Percentiles rank a stretch among this genome's conserved stretches.
Evolutionary conservation across 2,113 vertebrate genomes (phyloP).

Genomic region (Grantiella picta): DNA sequence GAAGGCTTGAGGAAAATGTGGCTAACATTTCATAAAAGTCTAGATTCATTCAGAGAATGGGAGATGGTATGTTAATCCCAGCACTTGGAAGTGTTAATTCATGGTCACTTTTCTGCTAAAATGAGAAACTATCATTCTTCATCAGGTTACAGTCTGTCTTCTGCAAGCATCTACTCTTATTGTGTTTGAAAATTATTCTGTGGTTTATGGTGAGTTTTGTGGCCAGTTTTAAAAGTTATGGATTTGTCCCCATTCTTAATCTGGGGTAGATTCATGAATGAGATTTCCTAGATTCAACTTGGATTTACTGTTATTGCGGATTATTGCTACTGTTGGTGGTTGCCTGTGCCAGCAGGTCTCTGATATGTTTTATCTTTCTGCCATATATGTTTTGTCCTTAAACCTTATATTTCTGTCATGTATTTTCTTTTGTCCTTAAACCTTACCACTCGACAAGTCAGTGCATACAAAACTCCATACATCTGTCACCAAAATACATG

Average conservation of each 20-base stretch:
- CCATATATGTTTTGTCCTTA: neutral
- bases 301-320: neutral
- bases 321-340: neutral
- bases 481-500: neutral
- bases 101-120: neutral
- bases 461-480: neutral
- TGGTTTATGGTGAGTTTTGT: neutral
- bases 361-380: neutral
- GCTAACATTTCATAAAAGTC: neutral
- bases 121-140: neutral
- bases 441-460: neutral
- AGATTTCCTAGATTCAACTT: neutral
- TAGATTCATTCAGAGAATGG: neutral
- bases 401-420: neutral
- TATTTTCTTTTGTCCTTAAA: neutral
- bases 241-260: neutral
- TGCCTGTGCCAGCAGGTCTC: neutral
- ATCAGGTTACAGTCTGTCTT: neutral
- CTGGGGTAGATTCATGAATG: neutral
- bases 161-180: neutral
- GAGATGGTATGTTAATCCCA: neutral
- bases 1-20: neutral
- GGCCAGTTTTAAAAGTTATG: neutral
- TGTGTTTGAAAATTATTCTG: neutral
- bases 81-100: neutral